Conservation (phyloP, 30 jellyfish, hydroid and myxozoan genomes). For the Pelagia noctiluca region DNA sequence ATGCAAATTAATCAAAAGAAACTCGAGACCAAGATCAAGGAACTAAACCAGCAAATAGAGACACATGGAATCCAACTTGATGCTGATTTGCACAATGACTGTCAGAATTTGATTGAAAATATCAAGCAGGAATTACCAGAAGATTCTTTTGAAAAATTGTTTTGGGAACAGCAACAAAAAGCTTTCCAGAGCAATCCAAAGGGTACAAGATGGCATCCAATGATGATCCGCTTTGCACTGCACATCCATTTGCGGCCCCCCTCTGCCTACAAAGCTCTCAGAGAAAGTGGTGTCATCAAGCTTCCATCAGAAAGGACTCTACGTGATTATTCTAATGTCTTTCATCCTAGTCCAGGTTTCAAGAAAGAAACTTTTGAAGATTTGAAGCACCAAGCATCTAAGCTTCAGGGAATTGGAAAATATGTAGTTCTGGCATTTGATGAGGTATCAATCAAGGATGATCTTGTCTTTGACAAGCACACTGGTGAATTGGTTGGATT, state of each 20-base stretch:
- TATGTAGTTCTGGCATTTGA: neutral
- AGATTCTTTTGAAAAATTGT: constrained; percentile 53
- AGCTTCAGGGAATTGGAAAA: neutral
- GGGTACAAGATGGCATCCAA: constrained; percentile 64
- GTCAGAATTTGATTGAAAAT: constrained; percentile 20
- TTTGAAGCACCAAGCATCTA: constrained; percentile 24
- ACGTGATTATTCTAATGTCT: constrained; percentile 37
- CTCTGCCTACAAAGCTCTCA: constrained; percentile 56
- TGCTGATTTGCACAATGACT: constrained; percentile 59
- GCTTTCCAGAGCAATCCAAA: constrained; percentile 54
- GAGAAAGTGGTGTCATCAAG: constrained; percentile 53
- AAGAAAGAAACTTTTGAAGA: constrained; percentile 41
- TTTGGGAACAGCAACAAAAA: constrained; percentile 59
- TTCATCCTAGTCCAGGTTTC: constrained; percentile 51
- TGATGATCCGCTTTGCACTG: constrained; percentile 69
- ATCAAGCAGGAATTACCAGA: constrained; percentile 40
- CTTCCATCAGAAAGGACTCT: constrained; percentile 52
- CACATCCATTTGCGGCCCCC: constrained; percentile 63
- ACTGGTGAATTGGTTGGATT: neutral
- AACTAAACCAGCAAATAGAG: constrained; percentile 39
- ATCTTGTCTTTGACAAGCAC: neutral
- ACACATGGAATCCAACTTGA: constrained; percentile 51
- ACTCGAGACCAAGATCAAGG: constrained; percentile 34
- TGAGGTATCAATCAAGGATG: neutral
- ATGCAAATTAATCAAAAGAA: constrained; percentile 37